Conservation (phyloP, 2,797 vertebrate species). For the Lycodopsis pacificus region DNA sequence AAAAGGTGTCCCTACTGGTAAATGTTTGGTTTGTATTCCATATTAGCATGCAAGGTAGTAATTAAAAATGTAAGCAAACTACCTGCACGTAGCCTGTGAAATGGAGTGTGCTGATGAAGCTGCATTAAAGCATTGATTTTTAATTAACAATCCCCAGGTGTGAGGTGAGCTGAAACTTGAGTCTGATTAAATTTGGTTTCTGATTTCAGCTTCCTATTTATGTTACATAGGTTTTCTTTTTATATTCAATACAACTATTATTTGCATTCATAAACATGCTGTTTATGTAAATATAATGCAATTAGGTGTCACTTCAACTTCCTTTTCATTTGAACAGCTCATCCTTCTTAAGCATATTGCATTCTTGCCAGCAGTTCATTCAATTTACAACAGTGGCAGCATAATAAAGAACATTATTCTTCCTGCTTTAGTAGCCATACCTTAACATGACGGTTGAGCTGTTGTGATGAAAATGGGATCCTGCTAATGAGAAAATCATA, state of each 20-base stretch:
- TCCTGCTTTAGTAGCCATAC: constrained; percentile 25
- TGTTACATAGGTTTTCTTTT: constrained; percentile 12
- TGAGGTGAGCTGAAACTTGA: constrained; percentile 75
- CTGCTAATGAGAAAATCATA: constrained; percentile 53
- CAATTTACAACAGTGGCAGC: constrained; percentile 30
- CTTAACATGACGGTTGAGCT: constrained; percentile 44
- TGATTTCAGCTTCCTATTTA: constrained; percentile 37
- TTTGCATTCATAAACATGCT: constrained; percentile 60
- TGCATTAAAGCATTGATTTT: constrained; percentile 74
- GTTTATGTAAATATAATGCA: constrained; percentile 28
- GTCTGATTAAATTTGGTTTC: constrained; percentile 72
- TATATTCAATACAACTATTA: neutral
- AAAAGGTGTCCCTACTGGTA: constrained; percentile 91
- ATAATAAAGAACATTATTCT: constrained; percentile 44
- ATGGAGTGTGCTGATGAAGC: constrained; percentile 74
- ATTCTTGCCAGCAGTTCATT: constrained; percentile 31
- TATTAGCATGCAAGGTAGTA: constrained; percentile 95
- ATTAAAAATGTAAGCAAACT: constrained; percentile 89
- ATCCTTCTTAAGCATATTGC: constrained; percentile 10
- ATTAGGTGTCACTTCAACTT: constrained; percentile 12
- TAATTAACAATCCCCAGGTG: constrained; percentile 75
- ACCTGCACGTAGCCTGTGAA: constrained; percentile 68
- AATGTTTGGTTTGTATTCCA: constrained; percentile 95
- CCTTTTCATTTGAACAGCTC: constrained; percentile 11
- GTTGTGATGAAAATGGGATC: constrained; percentile 45